A percentile compares a stretch with the other conserved stretches of the same genome.
phyloP scores from a whole-genome alignment of 64 coral and sea anemone species.

The Pocillopora damicornis region DNA sequence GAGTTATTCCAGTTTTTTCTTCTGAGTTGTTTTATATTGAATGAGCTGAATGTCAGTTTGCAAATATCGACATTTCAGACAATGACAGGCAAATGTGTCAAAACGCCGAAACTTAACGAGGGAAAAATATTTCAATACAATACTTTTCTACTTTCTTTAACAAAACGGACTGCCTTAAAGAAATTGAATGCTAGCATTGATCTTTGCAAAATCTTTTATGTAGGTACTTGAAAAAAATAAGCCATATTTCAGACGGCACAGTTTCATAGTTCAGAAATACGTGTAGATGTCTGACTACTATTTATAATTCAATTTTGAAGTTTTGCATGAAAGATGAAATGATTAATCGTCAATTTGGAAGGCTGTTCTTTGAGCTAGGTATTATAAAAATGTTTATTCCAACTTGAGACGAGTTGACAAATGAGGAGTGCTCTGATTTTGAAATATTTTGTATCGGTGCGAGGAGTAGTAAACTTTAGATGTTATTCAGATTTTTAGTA shows the following conservation, averaged over 20 bases:
- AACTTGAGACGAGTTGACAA: not conserved
- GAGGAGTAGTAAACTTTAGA: not conserved
- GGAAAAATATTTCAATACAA: not conserved
- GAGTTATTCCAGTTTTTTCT: not conserved
- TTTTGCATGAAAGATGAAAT: not conserved
- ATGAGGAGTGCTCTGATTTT: conserved; percentile 7
- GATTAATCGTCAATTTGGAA: not conserved
- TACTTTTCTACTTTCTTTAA: no score
- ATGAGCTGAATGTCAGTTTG: not conserved
- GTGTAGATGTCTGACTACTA: not conserved
- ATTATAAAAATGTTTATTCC: not conserved
- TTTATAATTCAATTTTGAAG: not conserved
- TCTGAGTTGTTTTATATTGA: not conserved
- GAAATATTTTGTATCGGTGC: not conserved
- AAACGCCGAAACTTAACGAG: not conserved
- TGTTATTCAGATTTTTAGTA: not conserved
- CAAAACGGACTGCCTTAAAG: not conserved
- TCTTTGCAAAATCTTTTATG: not conserved
- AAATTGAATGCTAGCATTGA: not conserved
- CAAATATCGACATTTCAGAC: not conserved
- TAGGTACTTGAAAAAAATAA: not conserved
- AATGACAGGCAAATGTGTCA: not conserved
- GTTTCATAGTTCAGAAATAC: not conserved
- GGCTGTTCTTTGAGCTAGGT: not conserved
- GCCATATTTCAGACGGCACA: not conserved